A percentile compares a stretch with the other conserved stretches of the same genome.
phyloP scores from a whole-genome alignment of 2,797 vertebrate species.

The Staurois parvus region DNA sequence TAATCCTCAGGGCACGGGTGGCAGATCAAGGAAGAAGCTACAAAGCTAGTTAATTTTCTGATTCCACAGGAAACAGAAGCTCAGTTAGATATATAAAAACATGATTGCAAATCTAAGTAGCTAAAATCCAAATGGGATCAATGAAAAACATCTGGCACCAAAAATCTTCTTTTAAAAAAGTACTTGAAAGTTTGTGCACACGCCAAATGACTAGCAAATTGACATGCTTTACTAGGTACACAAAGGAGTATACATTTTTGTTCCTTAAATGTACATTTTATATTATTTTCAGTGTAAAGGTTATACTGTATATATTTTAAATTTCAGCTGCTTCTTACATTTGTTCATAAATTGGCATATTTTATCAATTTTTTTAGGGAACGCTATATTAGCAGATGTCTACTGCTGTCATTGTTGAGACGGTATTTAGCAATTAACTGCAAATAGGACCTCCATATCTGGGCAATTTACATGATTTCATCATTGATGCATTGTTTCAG shows the following conservation, averaged over 20 bases:
- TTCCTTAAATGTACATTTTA: neutral
- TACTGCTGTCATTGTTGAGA: neutral
- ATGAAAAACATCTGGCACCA: conserved; percentile 81
- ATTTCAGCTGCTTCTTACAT: neutral
- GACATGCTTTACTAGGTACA: neutral
- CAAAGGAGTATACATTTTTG: neutral
- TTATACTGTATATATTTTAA: neutral
- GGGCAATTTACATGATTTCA: no score
- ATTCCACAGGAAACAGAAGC: conserved; percentile 86
- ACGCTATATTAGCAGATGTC: neutral
- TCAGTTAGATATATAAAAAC: conserved; percentile 87
- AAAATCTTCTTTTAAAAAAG: conserved; percentile 79
- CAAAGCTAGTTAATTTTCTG: conserved; percentile 89
- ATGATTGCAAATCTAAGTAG: conserved; percentile 88
- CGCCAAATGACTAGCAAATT: conserved; percentile 68
- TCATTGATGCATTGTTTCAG: no score
- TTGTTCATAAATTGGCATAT: neutral
- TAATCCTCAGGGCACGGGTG: conserved; percentile 87
- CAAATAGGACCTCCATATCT: no score
- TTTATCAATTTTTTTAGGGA: neutral
- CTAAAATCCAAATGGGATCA: conserved; percentile 86
- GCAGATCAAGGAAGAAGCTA: conserved; percentile 89
- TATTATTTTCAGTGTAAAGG: neutral
- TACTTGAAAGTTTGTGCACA: conserved; percentile 74
- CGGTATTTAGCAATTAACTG: no score